phyloP scores from a whole-genome alignment of 2,888 invertebrate genomes.

The Oscheius sp. region DNA sequence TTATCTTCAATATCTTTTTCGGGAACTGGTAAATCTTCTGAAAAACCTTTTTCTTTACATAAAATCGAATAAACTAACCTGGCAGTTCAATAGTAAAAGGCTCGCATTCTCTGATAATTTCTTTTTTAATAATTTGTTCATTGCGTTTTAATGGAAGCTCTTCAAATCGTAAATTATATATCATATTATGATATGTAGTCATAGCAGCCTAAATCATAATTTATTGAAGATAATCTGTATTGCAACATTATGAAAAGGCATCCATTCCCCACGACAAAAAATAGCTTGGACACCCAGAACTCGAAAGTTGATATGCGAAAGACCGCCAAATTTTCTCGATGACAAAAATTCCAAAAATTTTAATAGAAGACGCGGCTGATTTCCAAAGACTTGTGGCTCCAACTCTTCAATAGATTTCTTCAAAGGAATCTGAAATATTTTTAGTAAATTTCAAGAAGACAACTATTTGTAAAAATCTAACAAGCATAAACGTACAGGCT shows the following conservation, averaged over 20 bases:
- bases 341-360: conserved; percentile 52
- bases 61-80: conserved; percentile 23
- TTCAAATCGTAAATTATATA: conserved; percentile 57
- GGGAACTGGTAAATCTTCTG: conserved; percentile 19
- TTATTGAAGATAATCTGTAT: not conserved
- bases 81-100: conserved; percentile 56
- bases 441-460: too few relatives aligned
- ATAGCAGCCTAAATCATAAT: conserved; percentile 13
- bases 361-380: conserved; percentile 5
- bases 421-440: conserved; percentile 7
- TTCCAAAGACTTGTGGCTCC: not conserved
- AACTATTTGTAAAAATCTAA: not conserved
- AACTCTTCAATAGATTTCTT: conserved; percentile 1
- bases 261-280: conserved; percentile 53
- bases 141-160: conserved; percentile 52
- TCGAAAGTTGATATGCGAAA: conserved; percentile 40
- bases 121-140: conserved; percentile 34
- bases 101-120: conserved; percentile 49
- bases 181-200: conserved; percentile 51
- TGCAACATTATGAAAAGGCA: conserved; percentile 43
- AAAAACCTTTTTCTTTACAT: not conserved
- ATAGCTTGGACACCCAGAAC: conserved; percentile 40
- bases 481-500: conserved; percentile 5
- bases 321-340: conserved; percentile 47
- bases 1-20: conserved; percentile 30